Conservation (phyloP, 2,797 vertebrate genomes). For the Ispidina picta region DNA sequence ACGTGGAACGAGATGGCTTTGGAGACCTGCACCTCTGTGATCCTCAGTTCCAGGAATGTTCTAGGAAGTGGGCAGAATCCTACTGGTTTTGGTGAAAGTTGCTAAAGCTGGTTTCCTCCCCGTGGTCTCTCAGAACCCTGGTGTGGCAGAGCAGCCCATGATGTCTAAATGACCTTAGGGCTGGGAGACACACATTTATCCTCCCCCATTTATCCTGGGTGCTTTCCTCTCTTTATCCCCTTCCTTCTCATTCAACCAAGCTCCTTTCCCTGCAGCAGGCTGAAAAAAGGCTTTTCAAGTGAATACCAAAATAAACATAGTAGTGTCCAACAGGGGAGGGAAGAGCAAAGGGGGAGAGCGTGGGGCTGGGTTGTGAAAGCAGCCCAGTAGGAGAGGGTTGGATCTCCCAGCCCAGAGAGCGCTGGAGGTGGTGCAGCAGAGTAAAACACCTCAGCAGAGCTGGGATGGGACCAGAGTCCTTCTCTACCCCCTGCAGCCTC, state of each 20-base stretch:
- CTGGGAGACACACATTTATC: not conserved
- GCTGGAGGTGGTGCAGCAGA: not conserved
- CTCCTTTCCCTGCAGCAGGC: not conserved
- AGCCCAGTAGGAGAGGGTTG: not conserved
- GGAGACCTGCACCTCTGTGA: constrained; percentile 5
- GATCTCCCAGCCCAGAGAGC: not conserved
- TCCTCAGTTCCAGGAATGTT: constrained; percentile 65
- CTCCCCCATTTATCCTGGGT: not conserved
- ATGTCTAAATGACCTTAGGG: not conserved
- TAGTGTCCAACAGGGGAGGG: not conserved
- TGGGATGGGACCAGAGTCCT: not conserved
- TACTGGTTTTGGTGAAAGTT: not conserved
- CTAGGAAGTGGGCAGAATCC: constrained; percentile 60
- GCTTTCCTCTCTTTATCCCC: not conserved
- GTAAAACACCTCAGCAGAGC: not conserved
- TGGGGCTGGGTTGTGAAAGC: not conserved
- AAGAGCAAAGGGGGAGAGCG: not conserved
- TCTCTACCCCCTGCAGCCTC: not conserved
- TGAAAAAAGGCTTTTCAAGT: not conserved
- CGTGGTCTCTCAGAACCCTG: not conserved
- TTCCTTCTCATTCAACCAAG: not conserved
- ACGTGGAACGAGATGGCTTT: constrained; percentile 28
- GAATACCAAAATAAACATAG: not conserved
- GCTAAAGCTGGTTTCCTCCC: not conserved
- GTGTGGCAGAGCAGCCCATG: not conserved